Percentiles rank a stretch among this genome's conserved stretches.
Evolutionary conservation across 2,888 invertebrate species (phyloP).

Genomic region (Synergus gifuensis): DNA sequence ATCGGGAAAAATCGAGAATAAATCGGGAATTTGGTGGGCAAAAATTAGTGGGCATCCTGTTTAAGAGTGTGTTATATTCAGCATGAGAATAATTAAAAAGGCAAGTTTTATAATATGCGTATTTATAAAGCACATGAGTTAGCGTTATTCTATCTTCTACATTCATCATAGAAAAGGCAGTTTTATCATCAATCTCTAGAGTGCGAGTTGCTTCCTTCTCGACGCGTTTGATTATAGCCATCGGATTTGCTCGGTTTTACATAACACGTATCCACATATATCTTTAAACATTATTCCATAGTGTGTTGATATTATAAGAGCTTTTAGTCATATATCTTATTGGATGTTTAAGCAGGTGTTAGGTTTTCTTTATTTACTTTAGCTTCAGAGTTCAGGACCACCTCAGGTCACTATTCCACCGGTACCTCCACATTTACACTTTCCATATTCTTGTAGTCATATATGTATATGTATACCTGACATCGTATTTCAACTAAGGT

Average conservation of each 20-base stretch:
- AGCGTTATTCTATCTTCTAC: constrained; percentile 9
- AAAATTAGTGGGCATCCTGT: neutral
- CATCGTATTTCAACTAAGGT: constrained; percentile 18
- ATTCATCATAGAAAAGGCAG: constrained; percentile 27
- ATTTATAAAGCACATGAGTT: neutral
- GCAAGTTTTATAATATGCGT: neutral
- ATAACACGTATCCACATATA: constrained; percentile 30
- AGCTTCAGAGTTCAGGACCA: neutral
- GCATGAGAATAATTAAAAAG: neutral
- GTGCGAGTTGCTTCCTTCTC: constrained; percentile 22
- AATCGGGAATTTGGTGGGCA: no score
- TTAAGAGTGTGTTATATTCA: neutral
- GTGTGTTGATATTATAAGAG: constrained; percentile 24
- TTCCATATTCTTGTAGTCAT: constrained; percentile 24
- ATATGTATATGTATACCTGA: constrained; percentile 1
- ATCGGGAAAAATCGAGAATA: no score
- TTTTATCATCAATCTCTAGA: constrained; percentile 19
- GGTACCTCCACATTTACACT: constrained; percentile 10
- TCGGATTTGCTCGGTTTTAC: constrained; percentile 30
- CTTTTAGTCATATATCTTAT: constrained; percentile 22
- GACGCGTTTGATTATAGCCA: constrained; percentile 28
- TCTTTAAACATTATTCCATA: constrained; percentile 36
- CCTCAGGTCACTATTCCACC: constrained; percentile 13
- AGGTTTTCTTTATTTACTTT: constrained; percentile 17
- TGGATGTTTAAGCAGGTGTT: constrained; percentile 28